phyloP scores from a whole-genome alignment of 2,888 invertebrate species.

The Cistogaster globosa region DNA sequence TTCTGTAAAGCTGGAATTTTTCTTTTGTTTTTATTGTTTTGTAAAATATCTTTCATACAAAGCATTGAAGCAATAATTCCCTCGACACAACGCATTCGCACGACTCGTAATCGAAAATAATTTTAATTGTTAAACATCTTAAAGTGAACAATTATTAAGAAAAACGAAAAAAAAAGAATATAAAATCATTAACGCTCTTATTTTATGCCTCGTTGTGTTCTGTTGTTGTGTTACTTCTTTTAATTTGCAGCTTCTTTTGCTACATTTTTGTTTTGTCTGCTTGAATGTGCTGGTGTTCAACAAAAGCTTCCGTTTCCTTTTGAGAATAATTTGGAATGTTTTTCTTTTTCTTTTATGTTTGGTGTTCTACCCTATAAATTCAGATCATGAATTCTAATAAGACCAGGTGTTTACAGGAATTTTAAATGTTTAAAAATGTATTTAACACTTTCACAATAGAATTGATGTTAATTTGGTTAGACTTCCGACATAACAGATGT shows the following conservation, averaged over 20 bases:
- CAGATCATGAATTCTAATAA: no score
- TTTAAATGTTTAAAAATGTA: no score
- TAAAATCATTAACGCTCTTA: slow-evolving; percentile 3
- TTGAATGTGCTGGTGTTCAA: slow-evolving; percentile 6
- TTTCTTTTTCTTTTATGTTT: background rate
- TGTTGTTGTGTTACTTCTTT: slow-evolving; percentile 6
- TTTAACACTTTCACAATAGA: no score
- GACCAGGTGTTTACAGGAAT: no score
- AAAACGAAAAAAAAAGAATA: no score
- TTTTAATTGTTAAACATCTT: slow-evolving; percentile 61
- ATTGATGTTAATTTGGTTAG: no score
- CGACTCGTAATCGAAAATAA: slow-evolving; percentile 54
- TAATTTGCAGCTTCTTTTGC: slow-evolving; percentile 15
- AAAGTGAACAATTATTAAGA: slow-evolving; percentile 6
- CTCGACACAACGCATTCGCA: slow-evolving; percentile 1
- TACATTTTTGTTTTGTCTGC: background rate
- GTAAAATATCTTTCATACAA: background rate
- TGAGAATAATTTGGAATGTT: background rate
- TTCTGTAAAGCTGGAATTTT: background rate
- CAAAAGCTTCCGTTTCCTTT: slow-evolving; percentile 41
- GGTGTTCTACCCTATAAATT: no score
- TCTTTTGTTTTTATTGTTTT: background rate
- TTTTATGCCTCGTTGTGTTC: slow-evolving; percentile 33
- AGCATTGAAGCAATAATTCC: slow-evolving; percentile 8
- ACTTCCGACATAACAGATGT: no score